These are phyloP conservation scores for Cerceris rybyensis DNA, from an alignment of 2,888 invertebrate genomes.

Conservation along the genomic window DNA sequence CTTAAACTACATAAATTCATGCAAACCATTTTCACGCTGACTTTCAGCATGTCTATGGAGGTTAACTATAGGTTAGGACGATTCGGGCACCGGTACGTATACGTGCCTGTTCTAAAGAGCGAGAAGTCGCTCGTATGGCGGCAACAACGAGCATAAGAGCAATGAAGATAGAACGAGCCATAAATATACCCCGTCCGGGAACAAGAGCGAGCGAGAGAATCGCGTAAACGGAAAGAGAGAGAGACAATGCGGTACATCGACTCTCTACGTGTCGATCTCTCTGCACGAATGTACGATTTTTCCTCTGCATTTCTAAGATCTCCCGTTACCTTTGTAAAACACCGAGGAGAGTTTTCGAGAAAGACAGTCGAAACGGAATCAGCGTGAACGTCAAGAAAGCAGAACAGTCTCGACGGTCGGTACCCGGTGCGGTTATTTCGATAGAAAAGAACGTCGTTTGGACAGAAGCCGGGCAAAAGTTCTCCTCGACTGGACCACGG, in stretches of 20 bases:
- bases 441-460: not conserved
- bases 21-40: too few species aligned
- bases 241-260: not conserved
- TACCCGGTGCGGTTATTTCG: not conserved
- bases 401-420: not conserved
- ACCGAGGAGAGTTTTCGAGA: not conserved
- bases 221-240: not conserved
- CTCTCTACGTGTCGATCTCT: not conserved
- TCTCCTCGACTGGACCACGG: not conserved
- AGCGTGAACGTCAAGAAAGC: not conserved
- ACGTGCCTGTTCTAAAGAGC: slow-evolving; percentile 31
- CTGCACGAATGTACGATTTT: not conserved
- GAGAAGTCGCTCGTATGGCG: slow-evolving; percentile 10
- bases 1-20: too few species aligned
- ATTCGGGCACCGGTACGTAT: slow-evolving; percentile 41
- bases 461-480: not conserved
- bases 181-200: too few species aligned
- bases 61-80: slow-evolving; percentile 62
- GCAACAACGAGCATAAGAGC: not conserved
- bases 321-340: not conserved
- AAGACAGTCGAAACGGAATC: not conserved
- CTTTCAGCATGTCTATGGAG: not conserved
- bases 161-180: slow-evolving; percentile 1
- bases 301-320: not conserved
- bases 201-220: too few species aligned